Base-by-base conservation (phyloP, 2,888 invertebrate species). In the Dendrolimus houi region DNA sequence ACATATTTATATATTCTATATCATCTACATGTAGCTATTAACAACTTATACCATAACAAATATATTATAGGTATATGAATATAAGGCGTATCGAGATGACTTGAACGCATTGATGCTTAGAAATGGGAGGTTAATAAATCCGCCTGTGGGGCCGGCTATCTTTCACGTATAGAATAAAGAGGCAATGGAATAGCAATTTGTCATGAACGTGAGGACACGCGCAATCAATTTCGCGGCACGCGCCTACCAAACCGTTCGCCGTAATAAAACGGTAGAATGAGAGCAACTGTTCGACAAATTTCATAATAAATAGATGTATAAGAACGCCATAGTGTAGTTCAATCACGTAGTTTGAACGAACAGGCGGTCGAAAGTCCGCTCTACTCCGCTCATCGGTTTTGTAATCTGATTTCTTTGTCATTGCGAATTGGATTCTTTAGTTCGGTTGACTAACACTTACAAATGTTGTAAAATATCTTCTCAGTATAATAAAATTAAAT, bases 201-300 rank as follows among this genome's bases (percentile, higher is more conserved):
- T 81, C 70, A 73, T 70, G 70, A 75, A 83, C 82, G 83, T 81
- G 81, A 74, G 70, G 72, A 73, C 72, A 75, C 71, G 77, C 73
- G 65, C 73, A 79, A 82, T 82, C 83, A 81, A 83, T 84, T 82
- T 77, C 62, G 74, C 66, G 76, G 79, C 81, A 84, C 83, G 79
- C 74, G 81, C 69, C 72, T 70, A 65, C 78, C 76, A 70, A 67
- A 71, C 72, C 68, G 68, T 68, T 69, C 64, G 58, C 56, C 58
- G 65, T 74, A 76, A 76, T 77, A 75, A 79, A 78, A 78, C 73
- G 71, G 62, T 68, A 68, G 65, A 73, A 66, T 64, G 66, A 64
- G 67, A 67, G 66, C 64, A 59, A 66, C 61, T 62, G 62, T 62
- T 53, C 52, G 29, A 56, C 53, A 56, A 63, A 61, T 65, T 63